These are phyloP conservation scores for Anguilla rostrata DNA, from an alignment of 2,113 vertebrate species.

Conservation along the genomic window DNA sequence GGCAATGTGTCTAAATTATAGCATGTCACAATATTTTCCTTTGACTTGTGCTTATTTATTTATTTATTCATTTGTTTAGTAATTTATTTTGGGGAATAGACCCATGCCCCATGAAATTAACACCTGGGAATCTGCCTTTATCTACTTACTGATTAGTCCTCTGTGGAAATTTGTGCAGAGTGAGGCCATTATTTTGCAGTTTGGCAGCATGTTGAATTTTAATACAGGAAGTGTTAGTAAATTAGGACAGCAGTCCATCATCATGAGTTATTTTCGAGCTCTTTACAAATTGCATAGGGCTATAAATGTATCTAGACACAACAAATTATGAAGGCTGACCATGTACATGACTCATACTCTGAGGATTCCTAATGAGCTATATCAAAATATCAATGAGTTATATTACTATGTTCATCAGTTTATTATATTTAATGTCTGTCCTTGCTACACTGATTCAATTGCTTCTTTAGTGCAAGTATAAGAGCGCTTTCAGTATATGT, in stretches of 20 bases:
- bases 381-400: no score
- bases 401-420: background rate
- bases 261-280: background rate
- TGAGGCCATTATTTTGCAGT: background rate
- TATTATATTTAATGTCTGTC: background rate
- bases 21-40: background rate
- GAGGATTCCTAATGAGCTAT: no score
- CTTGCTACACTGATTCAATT: background rate
- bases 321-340: background rate
- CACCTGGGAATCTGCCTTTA: background rate
- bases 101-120: background rate
- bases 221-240: background rate
- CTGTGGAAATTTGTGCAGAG: background rate
- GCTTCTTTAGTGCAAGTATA: background rate
- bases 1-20: background rate
- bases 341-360: no score
- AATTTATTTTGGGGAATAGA: background rate
- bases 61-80: background rate
- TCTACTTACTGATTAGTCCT: background rate
- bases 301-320: background rate
- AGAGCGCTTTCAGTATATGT: no score
- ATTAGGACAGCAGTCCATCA: background rate
- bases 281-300: background rate
- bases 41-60: background rate
- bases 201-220: background rate